phyloP scores from a whole-genome alignment of 2,113 vertebrate species.

The Monopterus albus region DNA sequence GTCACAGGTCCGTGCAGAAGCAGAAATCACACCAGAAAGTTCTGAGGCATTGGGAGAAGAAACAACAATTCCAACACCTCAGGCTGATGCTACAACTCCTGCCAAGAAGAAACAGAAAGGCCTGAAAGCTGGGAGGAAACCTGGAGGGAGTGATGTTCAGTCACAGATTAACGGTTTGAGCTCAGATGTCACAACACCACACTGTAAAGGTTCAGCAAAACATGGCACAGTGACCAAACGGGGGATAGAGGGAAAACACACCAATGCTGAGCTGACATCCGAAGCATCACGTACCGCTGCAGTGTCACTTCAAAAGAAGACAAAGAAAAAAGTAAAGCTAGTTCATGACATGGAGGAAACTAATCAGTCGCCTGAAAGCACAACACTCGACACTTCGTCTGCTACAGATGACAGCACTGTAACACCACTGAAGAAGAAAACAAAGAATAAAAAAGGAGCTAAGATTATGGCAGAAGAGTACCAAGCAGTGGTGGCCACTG shows the following conservation, averaged over 20 bases:
- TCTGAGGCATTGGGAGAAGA: not conserved
- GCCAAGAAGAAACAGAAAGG: constrained; percentile 32
- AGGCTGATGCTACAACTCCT: not conserved
- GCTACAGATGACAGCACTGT: not conserved
- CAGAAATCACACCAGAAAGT: not conserved
- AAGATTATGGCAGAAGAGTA: not conserved
- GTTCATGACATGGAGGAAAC: not conserved
- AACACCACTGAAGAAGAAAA: constrained; percentile 23
- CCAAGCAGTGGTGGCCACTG: not conserved
- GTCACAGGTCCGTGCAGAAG: not conserved
- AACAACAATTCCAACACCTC: not conserved
- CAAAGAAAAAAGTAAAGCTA: constrained; percentile 24
- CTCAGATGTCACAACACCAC: not conserved
- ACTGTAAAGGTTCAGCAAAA: not conserved
- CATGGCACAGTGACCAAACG: no score
- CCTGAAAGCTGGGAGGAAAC: not conserved
- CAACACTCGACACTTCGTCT: not conserved
- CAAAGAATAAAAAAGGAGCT: not conserved
- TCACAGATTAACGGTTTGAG: not conserved
- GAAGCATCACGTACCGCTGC: not conserved
- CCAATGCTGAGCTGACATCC: not conserved
- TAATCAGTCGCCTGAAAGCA: not conserved
- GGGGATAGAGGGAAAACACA: not conserved
- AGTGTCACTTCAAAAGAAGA: constrained; percentile 25
- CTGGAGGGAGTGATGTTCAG: not conserved